Conservation (phyloP, 2,113 vertebrate species). For the Hypanus sabinus region DNA sequence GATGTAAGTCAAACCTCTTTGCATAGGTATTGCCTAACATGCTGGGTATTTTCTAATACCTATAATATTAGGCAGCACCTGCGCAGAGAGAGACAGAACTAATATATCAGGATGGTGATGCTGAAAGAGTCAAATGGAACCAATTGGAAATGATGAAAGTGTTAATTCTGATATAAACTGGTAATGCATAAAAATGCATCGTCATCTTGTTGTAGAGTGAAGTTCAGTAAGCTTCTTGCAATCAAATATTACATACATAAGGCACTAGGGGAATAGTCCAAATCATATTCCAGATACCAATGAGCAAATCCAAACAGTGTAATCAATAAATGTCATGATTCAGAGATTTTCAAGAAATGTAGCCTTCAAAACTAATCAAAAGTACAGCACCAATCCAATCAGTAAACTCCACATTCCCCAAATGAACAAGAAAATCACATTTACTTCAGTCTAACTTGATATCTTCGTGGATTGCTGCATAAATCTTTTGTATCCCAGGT, state of each 20-base stretch:
- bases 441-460: not conserved
- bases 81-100: not conserved
- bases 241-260: not conserved
- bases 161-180: not conserved
- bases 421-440: not conserved
- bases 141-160: not conserved
- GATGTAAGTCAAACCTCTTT: not conserved
- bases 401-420: not conserved
- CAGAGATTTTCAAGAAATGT: not conserved
- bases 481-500: not conserved
- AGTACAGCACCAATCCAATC: not conserved
- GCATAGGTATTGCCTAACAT: too few species aligned
- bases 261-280: not conserved
- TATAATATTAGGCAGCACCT: not conserved
- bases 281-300: not conserved
- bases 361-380: not conserved
- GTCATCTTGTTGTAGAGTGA: not conserved
- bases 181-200: not conserved
- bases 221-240: not conserved
- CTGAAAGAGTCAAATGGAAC: too few species aligned
- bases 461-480: not conserved
- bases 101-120: not conserved
- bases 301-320: not conserved
- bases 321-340: not conserved
- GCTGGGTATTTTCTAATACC: too few species aligned